Conservation (phyloP, 2,113 vertebrate genomes). For the Erinaceus europaeus region DNA sequence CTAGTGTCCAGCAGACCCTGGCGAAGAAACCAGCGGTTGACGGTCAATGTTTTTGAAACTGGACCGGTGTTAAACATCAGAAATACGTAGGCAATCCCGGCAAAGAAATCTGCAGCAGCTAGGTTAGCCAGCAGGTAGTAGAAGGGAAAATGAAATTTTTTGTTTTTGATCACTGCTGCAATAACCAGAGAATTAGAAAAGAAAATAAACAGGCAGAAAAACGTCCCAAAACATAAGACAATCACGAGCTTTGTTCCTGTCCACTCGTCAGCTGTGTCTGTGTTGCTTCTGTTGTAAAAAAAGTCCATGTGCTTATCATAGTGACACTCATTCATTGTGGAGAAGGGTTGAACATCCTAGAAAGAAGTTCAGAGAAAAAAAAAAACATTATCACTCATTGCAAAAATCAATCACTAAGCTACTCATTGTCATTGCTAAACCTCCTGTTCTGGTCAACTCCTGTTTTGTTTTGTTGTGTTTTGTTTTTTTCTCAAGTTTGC, state of each 20-base stretch:
- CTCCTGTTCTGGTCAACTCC: not conserved
- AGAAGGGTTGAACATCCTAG: slow-evolving; percentile 83
- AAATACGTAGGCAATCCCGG: slow-evolving; percentile 95
- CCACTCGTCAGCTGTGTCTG: slow-evolving; percentile 84
- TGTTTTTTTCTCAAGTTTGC: no score
- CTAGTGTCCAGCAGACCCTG: slow-evolving; percentile 95
- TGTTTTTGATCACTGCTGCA: slow-evolving; percentile 94
- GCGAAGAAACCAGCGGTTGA: slow-evolving; percentile 93
- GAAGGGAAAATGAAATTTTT: slow-evolving; percentile 95
- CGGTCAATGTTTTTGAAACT: slow-evolving; percentile 86
- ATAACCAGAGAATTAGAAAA: slow-evolving; percentile 95
- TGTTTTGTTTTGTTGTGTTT: no score
- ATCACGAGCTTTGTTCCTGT: slow-evolving; percentile 83
- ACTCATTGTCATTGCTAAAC: not conserved
- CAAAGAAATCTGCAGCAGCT: slow-evolving; percentile 96
- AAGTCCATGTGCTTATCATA: slow-evolving; percentile 91
- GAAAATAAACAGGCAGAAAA: slow-evolving; percentile 96
- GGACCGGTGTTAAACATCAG: slow-evolving; percentile 96
- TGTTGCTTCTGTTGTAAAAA: slow-evolving; percentile 91
- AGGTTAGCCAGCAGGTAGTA: slow-evolving; percentile 96
- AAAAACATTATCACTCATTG: slow-evolving; percentile 52
- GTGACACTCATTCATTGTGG: slow-evolving; percentile 89
- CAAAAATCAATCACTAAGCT: not conserved
- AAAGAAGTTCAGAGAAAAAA: slow-evolving; percentile 44
- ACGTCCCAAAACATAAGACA: slow-evolving; percentile 89